Base-by-base conservation (phyloP, 2,888 invertebrate genomes). In the Ecdyonurus torrentis region DNA sequence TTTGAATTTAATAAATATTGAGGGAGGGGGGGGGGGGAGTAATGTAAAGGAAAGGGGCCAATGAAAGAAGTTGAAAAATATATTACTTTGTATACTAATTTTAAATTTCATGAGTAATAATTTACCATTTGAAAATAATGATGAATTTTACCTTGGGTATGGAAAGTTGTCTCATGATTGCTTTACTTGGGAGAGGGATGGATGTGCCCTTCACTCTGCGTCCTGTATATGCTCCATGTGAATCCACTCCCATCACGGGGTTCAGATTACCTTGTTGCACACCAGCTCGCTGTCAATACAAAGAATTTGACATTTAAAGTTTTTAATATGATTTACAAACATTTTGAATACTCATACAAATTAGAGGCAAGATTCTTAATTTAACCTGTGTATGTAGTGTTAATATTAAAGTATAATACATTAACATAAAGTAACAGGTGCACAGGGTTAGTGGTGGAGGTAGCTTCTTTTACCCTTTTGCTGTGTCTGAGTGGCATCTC, bases 401-500 rank as follows among this genome's bases (percentile, higher is more conserved):
- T n/a, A n/a, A n/a, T n/a, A n/a, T n/a, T n/a, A n/a, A n/a, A n/a
- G n/a, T n/a, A n/a, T n/a, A n/a, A n/a, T n/a, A n/a, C n/a, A n/a
- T n/a, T n/a, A n/a, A n/a, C n/a, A n/a, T n/a, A n/a, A n/a, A n/a
- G n/a, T n/a, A n/a, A n/a, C n/a, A n/a, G n/a, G n/a, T n/a, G n/a
- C n/a, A n/a, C n/a, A n/a, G n/a, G n/a, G n/a, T n/a, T n/a, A n/a
- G n/a, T n/a, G n/a, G n/a, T n/a, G n/a, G n/a, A n/a, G n/a, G n/a
- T n/a, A n/a, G n/a, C n/a, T n/a, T n/a, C n/a, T n/a, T n/a, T n/a
- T 1, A 67, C 66, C 23, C 63, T 63, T 52, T 63, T 66, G 61
- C 63, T 63, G 25, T 63, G 63, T 66, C 67, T 68, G 3, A 68
- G 37, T 5, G 65, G 63, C 60, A 70, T 67, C 25, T 70, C 69